phyloP scores from a whole-genome alignment of 2,113 vertebrate species.

The Neotragus pygmaeus region DNA sequence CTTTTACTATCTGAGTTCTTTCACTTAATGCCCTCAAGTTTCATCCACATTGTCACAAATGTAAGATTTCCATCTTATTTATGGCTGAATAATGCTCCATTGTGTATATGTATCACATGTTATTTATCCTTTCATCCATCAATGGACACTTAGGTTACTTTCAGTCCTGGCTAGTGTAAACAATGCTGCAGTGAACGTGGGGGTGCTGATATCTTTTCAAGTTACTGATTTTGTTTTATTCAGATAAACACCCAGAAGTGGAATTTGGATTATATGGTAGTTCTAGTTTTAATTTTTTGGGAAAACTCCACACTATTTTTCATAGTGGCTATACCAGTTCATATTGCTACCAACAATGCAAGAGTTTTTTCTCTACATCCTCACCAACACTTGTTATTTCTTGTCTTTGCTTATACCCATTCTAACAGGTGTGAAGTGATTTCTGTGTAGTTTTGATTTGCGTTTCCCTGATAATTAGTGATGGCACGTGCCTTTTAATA shows the following conservation, averaged over 20 bases:
- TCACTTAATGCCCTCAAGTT: background rate
- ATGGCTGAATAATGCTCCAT: background rate
- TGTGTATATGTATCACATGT: no score
- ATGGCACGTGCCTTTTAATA: accelerated
- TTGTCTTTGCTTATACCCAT: background rate
- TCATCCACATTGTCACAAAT: background rate
- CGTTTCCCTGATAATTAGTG: background rate
- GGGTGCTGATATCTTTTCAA: background rate
- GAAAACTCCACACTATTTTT: background rate
- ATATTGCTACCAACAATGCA: background rate
- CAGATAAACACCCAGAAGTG: background rate
- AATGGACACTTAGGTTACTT: background rate
- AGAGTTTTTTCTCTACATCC: background rate
- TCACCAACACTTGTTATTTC: background rate
- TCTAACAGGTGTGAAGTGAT: background rate
- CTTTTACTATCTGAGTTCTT: background rate
- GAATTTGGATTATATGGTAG: background rate
- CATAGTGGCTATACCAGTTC: background rate
- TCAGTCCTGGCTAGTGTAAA: background rate
- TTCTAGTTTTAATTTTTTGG: background rate
- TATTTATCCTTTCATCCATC: background rate
- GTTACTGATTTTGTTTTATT: background rate
- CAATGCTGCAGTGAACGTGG: background rate
- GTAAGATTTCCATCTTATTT: background rate
- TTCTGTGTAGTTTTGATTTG: background rate